Conservation (phyloP, 2,888 invertebrate species). For the Apamea monoglypha region DNA sequence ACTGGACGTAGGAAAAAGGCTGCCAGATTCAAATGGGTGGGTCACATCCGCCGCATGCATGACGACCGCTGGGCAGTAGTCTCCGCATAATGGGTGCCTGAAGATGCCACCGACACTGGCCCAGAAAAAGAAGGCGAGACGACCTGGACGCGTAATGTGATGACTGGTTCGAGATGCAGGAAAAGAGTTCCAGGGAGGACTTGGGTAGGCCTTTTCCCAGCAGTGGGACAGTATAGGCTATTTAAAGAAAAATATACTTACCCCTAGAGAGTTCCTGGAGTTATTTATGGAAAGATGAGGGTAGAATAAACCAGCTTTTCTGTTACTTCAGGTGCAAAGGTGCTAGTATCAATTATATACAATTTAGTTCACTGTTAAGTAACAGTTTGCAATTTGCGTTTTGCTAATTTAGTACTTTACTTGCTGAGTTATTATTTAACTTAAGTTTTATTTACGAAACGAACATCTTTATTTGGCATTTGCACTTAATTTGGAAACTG, state of each 20-base stretch:
- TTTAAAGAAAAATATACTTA: constrained; percentile 10
- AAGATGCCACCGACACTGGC: not conserved
- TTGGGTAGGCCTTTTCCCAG: not conserved
- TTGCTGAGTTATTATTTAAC: not conserved
- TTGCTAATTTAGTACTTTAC: not conserved
- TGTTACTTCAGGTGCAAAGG: not conserved
- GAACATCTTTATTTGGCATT: not conserved
- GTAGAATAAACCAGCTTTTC: constrained; percentile 2
- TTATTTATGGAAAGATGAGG: not conserved
- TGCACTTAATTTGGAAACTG: not conserved
- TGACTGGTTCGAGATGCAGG: too few species aligned
- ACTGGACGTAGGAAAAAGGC: not conserved
- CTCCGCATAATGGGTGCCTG: not conserved
- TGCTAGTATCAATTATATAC: constrained; percentile 2
- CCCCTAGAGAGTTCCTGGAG: constrained; percentile 6
- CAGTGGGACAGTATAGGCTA: not conserved
- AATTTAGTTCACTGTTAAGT: constrained; percentile 1
- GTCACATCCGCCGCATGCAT: not conserved
- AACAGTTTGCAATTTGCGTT: not conserved
- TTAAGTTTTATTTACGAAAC: not conserved
- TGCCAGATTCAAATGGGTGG: not conserved
- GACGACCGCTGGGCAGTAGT: not conserved
- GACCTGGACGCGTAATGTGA: not conserved
- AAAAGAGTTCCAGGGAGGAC: too few species aligned
- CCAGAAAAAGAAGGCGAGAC: not conserved